Evolutionary conservation across 2,113 vertebrate species (phyloP).

Genomic region (Atractosteus spatula): DNA sequence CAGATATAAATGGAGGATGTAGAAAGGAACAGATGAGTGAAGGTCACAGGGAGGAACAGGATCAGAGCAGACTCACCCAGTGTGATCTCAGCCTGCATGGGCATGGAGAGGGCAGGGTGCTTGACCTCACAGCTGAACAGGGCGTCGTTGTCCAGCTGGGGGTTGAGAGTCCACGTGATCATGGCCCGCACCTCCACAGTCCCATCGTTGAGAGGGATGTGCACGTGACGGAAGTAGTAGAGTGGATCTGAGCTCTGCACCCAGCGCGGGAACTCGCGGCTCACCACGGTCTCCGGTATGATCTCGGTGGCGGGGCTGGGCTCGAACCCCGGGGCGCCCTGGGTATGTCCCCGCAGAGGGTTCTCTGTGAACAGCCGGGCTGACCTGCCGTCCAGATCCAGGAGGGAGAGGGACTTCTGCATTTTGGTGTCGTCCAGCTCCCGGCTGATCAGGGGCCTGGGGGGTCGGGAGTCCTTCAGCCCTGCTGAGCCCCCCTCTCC

Average conservation of each 20-base stretch:
- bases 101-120: slow-evolving; percentile 90
- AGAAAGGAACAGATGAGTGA: too few species aligned
- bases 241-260: slow-evolving; percentile 78
- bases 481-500: slow-evolving; percentile 43
- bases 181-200: slow-evolving; percentile 83
- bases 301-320: slow-evolving; percentile 64
- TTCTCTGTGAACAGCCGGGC: slow-evolving; percentile 65
- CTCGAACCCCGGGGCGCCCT: slow-evolving; percentile 51
- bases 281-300: slow-evolving; percentile 88
- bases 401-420: slow-evolving; percentile 72
- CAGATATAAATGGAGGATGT: too few species aligned
- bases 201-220: slow-evolving; percentile 70
- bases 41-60: too few species aligned
- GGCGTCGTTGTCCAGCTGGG: slow-evolving; percentile 87
- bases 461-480: slow-evolving; percentile 56
- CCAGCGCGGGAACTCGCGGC: slow-evolving; percentile 92
- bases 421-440: slow-evolving; percentile 86
- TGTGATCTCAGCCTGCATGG: slow-evolving; percentile 90
- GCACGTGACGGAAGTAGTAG: slow-evolving; percentile 80
- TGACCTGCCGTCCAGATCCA: slow-evolving; percentile 51
- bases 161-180: slow-evolving; percentile 91
- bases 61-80: slow-evolving; percentile 71
- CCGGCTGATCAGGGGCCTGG: slow-evolving; percentile 66
- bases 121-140: slow-evolving; percentile 95
- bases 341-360: slow-evolving; percentile 53